phyloP scores from a whole-genome alignment of 2,797 vertebrate genomes.

The Tapirus indicus region DNA sequence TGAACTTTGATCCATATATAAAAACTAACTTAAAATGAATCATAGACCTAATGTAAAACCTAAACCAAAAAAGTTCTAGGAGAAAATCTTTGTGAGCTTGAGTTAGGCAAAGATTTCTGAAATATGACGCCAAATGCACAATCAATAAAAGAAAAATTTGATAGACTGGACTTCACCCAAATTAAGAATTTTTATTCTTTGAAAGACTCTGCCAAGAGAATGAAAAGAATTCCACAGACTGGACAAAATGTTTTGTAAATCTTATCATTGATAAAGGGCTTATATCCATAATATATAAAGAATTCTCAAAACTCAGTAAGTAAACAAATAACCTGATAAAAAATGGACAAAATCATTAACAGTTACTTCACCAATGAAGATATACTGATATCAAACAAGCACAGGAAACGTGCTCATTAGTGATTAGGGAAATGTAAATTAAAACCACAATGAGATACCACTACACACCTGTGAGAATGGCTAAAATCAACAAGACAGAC shows the following conservation, averaged over 20 bases:
- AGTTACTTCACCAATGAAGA: background rate
- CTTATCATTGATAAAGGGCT: background rate
- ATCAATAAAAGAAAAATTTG: background rate
- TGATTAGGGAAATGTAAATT: conserved; percentile 31
- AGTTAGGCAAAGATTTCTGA: conserved; percentile 37
- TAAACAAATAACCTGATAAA: conserved; percentile 27
- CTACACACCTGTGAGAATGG: background rate
- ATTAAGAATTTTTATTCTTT: conserved; percentile 29
- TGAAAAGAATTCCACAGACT: background rate
- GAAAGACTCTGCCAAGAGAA: background rate
- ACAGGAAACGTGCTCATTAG: background rate
- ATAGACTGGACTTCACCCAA: background rate
- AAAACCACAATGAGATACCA: background rate
- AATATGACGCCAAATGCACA: background rate
- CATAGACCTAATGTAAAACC: background rate
- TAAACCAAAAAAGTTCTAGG: conserved; percentile 11
- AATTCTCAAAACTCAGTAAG: conserved; percentile 52
- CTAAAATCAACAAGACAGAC: conserved; percentile 22
- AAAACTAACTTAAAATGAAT: conserved; percentile 46
- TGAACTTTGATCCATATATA: conserved; percentile 10
- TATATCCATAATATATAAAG: background rate
- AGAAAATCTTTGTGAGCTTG: background rate
- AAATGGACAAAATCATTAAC: background rate
- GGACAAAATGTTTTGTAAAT: background rate
- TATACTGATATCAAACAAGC: background rate